Evolutionary conservation across 2,113 vertebrate species (phyloP).

Genomic region (Gopherus flavomarginatus): DNA sequence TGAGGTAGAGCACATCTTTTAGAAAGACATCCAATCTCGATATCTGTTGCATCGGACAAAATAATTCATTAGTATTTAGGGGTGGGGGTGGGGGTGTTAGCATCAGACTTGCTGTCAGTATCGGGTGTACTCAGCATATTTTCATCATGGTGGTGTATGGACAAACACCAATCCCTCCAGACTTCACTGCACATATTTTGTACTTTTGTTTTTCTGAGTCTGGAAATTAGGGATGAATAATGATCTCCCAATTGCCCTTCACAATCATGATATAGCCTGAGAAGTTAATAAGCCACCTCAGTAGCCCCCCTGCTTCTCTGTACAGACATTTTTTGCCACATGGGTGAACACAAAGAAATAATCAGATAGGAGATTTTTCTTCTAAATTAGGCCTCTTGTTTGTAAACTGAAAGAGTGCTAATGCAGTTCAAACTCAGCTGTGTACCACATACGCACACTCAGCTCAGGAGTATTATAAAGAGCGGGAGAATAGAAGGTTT

Average conservation of each 20-base stretch:
- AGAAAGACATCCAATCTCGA: constrained; percentile 6
- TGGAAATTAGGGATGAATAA: constrained; percentile 70
- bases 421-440: constrained; percentile 80
- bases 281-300: constrained; percentile 80
- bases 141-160: not conserved
- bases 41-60: not conserved
- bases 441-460: constrained; percentile 69
- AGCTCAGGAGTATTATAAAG: constrained; percentile 85
- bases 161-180: not conserved
- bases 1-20: not conserved
- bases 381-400: constrained; percentile 97
- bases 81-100: not conserved
- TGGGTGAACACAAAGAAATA: constrained; percentile 81
- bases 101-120: not conserved
- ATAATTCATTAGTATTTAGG: constrained; percentile 13
- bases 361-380: constrained; percentile 83
- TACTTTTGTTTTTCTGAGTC: not conserved
- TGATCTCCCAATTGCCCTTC: constrained; percentile 56
- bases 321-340: constrained; percentile 76
- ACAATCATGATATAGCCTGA: constrained; percentile 48
- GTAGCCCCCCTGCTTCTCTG: constrained; percentile 16
- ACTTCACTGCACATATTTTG: not conserved
- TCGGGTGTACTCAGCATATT: not conserved
- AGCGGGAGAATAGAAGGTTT: constrained; percentile 91
- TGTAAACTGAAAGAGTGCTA: constrained; percentile 94